phyloP scores from a whole-genome alignment of 1,140 invertebrate species.

The Saccostrea cuccullata region DNA sequence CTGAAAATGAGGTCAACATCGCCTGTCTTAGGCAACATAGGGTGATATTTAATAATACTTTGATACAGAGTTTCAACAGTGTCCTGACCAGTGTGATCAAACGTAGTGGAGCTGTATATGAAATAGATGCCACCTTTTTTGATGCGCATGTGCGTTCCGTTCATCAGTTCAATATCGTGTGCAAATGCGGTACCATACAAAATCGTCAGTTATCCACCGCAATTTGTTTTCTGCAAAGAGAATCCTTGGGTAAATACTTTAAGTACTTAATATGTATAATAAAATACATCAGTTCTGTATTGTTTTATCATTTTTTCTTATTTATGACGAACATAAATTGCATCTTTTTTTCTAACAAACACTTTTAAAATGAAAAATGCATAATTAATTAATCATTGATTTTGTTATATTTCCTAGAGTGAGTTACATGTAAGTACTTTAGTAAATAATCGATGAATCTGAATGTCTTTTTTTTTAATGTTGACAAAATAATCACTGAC shows the following conservation, averaged over 20 bases:
- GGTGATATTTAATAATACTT: neutral
- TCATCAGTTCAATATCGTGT: neutral
- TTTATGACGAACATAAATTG: no score
- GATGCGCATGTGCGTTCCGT: neutral
- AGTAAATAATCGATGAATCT: no score
- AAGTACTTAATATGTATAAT: no score
- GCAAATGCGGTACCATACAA: slow-evolving; percentile 10
- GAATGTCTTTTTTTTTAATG: no score
- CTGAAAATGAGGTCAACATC: neutral
- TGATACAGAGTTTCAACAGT: slow-evolving; percentile 5
- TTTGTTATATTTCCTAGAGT: no score
- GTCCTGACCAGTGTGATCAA: neutral
- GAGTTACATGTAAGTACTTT: no score
- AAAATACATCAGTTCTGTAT: no score
- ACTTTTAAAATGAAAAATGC: no score
- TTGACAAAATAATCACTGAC: neutral
- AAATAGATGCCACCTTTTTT: neutral
- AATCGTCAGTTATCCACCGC: slow-evolving; percentile 1
- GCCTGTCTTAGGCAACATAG: neutral
- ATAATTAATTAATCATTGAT: no score
- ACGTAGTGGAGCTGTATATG: neutral
- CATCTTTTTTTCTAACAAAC: no score
- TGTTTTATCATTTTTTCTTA: no score
- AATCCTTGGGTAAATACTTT: no score
- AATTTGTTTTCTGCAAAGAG: slow-evolving; percentile 6